Evolutionary conservation across 1,140 invertebrate genomes (phyloP).

Genomic region (Coenobita brevimanus): DNA sequence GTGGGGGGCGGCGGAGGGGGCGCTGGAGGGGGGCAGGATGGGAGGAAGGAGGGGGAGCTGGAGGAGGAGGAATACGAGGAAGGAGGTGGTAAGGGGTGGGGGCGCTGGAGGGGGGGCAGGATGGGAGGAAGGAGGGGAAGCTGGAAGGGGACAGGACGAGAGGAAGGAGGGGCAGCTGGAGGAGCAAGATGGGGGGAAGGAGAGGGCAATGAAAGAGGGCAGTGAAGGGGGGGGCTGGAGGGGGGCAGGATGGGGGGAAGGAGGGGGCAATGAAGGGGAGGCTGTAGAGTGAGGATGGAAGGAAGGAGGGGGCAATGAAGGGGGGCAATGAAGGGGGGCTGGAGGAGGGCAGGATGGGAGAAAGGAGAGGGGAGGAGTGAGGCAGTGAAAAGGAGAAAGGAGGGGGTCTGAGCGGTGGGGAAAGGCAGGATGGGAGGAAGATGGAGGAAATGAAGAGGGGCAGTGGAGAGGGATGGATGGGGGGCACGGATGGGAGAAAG

Average conservation of each 20-base stretch:
- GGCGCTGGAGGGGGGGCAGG: not conserved
- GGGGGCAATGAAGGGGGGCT: not conserved
- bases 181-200: not conserved
- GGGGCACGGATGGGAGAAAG: not conserved
- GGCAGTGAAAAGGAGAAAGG: not conserved
- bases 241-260: not conserved
- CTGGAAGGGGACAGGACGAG: not conserved
- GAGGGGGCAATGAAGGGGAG: not conserved
- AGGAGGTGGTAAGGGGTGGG: not conserved
- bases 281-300: too few species aligned
- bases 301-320: not conserved
- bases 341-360: not conserved
- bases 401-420: not conserved
- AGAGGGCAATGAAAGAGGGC: not conserved
- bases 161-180: not conserved
- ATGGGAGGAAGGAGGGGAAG: not conserved
- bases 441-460: too few species aligned
- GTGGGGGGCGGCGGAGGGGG: not conserved
- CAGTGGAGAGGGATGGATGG: not conserved
- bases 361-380: not conserved
- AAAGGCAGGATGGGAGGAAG: not conserved
- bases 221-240: not conserved
- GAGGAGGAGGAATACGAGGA: not conserved
- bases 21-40: too few species aligned
- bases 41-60: too few species aligned